Evolutionary conservation across 2,797 vertebrate genomes (phyloP).

Genomic region (Dendrocincla tyrannina): DNA sequence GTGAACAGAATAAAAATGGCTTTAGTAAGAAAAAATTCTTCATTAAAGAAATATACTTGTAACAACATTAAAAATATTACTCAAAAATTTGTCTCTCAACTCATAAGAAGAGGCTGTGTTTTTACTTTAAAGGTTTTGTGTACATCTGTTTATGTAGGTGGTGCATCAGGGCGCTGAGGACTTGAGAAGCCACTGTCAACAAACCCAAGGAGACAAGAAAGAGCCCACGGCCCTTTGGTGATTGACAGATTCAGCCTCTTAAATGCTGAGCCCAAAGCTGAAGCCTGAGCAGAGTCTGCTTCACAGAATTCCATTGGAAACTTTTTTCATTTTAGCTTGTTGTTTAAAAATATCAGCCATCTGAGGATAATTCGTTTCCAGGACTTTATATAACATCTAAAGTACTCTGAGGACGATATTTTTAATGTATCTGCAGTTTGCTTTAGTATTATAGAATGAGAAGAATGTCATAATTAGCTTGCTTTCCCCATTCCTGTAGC

Average conservation of each 20-base stretch:
- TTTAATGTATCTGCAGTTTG: neutral
- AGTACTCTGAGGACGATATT: neutral
- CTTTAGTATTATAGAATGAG: neutral
- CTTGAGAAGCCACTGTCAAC: neutral
- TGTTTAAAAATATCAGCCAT: neutral
- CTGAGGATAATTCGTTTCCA: neutral
- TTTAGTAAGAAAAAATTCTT: neutral
- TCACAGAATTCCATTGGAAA: neutral
- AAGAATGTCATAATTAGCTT: neutral
- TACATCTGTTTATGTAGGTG: conserved; percentile 25
- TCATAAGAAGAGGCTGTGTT: neutral
- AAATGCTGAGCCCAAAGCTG: conserved; percentile 49
- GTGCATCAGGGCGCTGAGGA: neutral
- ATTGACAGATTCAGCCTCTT: conserved; percentile 36
- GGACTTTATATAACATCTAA: conserved; percentile 2
- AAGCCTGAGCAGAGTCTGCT: neutral
- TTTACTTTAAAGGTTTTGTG: neutral
- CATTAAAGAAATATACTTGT: neutral
- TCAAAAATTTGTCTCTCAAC: neutral
- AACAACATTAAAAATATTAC: neutral
- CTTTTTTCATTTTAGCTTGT: neutral
- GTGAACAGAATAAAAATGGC: neutral
- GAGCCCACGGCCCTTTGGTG: conserved; percentile 40
- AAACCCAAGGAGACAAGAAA: conserved; percentile 60
- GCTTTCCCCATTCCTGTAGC: neutral